phyloP scores from a whole-genome alignment of 2,888 invertebrate genomes.

The Cerastis leucographa region DNA sequence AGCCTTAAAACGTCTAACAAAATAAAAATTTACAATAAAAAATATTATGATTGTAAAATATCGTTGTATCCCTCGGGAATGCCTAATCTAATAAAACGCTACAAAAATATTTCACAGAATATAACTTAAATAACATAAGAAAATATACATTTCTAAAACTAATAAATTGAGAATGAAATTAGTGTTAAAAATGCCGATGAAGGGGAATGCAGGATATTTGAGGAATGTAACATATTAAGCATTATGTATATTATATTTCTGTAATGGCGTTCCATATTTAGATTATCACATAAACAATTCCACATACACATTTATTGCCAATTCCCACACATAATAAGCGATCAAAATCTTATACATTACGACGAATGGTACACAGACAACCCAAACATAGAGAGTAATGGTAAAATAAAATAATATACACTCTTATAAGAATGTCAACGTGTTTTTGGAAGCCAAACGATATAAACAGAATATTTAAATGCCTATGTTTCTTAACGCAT shows the following conservation, averaged over 20 bases:
- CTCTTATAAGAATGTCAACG: constrained; percentile 75
- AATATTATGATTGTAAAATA: constrained; percentile 82
- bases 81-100: constrained; percentile 78
- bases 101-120: constrained; percentile 84
- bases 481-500: constrained; percentile 50
- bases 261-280: constrained; percentile 63
- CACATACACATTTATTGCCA: constrained; percentile 79
- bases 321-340: constrained; percentile 76
- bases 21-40: constrained; percentile 88
- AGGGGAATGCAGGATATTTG: constrained; percentile 74
- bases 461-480: constrained; percentile 55
- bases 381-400: constrained; percentile 28
- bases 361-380: constrained; percentile 30
- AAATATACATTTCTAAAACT: constrained; percentile 79
- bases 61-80: constrained; percentile 87
- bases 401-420: constrained; percentile 63
- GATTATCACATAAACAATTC: constrained; percentile 80
- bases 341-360: constrained; percentile 51
- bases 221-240: constrained; percentile 73
- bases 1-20: constrained; percentile 84
- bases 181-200: constrained; percentile 76
- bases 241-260: constrained; percentile 57
- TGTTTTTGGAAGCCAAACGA: constrained; percentile 74
- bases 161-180: constrained; percentile 66
- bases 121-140: constrained; percentile 78